Percentiles rank a stretch among this genome's conserved stretches.
phyloP scores from a whole-genome alignment of 2,888 invertebrate genomes.

The Callinectes sapidus region DNA sequence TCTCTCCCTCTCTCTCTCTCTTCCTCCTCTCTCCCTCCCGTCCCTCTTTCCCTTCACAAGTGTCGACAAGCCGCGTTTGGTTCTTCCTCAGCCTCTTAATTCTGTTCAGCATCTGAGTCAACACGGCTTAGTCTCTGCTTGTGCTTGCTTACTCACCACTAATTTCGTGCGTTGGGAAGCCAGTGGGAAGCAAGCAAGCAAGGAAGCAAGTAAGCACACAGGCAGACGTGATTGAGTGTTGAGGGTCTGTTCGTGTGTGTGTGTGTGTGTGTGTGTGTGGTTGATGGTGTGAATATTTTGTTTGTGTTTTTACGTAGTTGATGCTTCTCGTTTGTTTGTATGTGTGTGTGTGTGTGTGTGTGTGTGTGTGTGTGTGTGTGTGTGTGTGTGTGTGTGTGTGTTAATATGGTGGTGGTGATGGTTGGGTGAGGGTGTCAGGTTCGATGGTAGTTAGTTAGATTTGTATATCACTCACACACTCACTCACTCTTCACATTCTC shows the following conservation, averaged over 20 bases:
- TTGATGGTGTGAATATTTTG: neutral
- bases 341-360: conserved; percentile 11
- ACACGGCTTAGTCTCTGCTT: neutral
- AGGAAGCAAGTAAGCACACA: neutral
- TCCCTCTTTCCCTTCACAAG: neutral
- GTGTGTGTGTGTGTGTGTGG: conserved; percentile 21
- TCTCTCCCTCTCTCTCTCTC: neutral
- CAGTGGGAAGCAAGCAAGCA: neutral
- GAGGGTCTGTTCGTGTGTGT: neutral
- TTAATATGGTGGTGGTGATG: neutral
- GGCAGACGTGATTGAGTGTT: neutral
- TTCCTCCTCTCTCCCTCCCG: neutral
- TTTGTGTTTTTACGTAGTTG: too few species aligned
- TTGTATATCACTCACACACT: neutral
- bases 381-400: conserved; percentile 25
- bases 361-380: conserved; percentile 25
- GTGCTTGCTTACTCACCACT: conserved; percentile 30
- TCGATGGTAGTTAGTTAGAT: neutral
- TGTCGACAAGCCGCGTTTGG: neutral
- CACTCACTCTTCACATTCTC: neutral
- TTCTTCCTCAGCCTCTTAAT: conserved; percentile 8
- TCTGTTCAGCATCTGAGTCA: conserved; percentile 30
- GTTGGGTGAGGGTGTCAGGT: neutral
- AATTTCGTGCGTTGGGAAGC: conserved; percentile 20
- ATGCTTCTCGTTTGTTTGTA: neutral